Evolutionary conservation across 2,797 vertebrate genomes (phyloP), one percentile per base, ranked within the genome.

Genomic region (Tangara arthus): DNA sequence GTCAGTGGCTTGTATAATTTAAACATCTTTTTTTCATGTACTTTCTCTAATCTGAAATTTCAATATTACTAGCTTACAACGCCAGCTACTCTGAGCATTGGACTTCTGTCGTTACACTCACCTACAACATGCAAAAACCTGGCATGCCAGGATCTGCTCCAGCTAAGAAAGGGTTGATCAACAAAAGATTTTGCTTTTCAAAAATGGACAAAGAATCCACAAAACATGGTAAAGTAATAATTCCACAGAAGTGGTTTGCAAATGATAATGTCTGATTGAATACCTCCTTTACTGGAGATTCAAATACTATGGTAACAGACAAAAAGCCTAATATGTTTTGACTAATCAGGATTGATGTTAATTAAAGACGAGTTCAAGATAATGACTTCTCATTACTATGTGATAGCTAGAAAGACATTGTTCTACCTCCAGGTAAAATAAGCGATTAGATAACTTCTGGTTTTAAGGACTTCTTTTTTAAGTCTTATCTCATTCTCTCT

Each of bases 291-390:
- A 92, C 75, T 94, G 92, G 82, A 95, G 82, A 95, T 96, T 95
- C 86, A 83, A 97, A 92, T 96, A 81, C 96, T 96, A 80, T 95
- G 91, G 95, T 91, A 97, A 97, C 96, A 97, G 97, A 98, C 97
- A 98, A 98, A 98, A 95, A 97, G 55, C 56, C 76, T 97, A 97
- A 98, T 98, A 97, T 95, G 97, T 97, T 97, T 97, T 97, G 97
- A 97, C 96, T 98, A 98, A 98, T 97, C 97, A 97, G 96, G 95
- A 98, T 97, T 98, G 98, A 98, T 97, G 96, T 96, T 98, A 98
- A 98, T 98, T 98, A 98, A 98, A 97, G 96, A 97, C 79, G 96
- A 98, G 96, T 97, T 95, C 95, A 94, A 97, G 98, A 98, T 98
- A 98, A 98, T 98, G 96, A 97, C 96, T 98, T 98, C 97, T 97